Evolutionary conservation across 2,888 invertebrate species (phyloP), one percentile per base, ranked within the genome.

Genomic region (Seira sanloemensis): DNA sequence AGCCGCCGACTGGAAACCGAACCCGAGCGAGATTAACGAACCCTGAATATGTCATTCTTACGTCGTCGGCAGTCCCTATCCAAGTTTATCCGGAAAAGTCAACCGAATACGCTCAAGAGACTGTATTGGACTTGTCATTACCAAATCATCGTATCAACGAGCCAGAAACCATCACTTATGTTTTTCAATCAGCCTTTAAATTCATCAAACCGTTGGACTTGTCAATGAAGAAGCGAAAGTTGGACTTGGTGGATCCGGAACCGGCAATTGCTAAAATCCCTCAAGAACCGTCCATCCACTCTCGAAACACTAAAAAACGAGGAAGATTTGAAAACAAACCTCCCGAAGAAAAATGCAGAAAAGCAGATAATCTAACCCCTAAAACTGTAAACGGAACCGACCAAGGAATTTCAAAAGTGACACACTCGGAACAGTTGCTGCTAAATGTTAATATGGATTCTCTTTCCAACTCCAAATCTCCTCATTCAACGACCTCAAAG

Each of bases 171-270:
- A n/a, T 68, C 26, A 62, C 19, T 7, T 74, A 73, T 21, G 24
- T n/a, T 16, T 69, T 18, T 16, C 19, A 18, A 74, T 19, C 19
- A 21, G 75, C 81, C 12, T 71, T 86, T 9, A 54, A 74, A 24
- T 86, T 46, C 58, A 66, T 84, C 0, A 83, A 74, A 62, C 84
- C 86, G 0, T 75, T 86, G 18, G 84, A 86, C 46, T 66, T 86
- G n/a, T 74, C 86, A 1, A 62, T 73, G 71, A 80, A 80, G 4
- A 69, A 75, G 23, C 80, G 75, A 9, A 75, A 80, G 50, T 23
- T 69, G 1, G 76, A 82, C 5, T 2, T 1, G 50, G 37, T 50
- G 16, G 50, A 50, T 2, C 50, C 50, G 12, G 50, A 50, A 16
- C 37, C 37, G 37, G 37, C 37, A 4, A 12, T 12, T 7, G 37